Evolutionary conservation across 2,797 vertebrate genomes (phyloP), one percentile per base, ranked within the genome.

Genomic region (Danio albolineatus): DNA sequence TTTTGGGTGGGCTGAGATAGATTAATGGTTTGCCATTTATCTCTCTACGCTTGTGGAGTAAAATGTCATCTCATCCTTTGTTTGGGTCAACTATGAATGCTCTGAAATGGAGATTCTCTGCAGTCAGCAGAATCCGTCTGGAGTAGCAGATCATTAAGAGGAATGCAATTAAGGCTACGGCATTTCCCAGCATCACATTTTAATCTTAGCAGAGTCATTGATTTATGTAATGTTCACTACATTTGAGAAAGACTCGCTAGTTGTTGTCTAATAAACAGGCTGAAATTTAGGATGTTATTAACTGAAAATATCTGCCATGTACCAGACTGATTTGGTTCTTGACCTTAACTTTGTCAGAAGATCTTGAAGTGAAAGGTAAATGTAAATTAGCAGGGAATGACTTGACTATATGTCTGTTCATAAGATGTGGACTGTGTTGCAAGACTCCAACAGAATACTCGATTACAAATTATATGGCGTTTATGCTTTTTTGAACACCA

Each of bases 1-100:
- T 10, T 71, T 71, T 71, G 36, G 69, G 69, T 39, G 51, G 36
- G 69, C 38, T 71, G 69, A 43, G 49, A 16, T 43, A 43, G 69
- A 71, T 71, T 56, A 56, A 71, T 71, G 69, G 38, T 71, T 71
- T 56, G 51, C 69, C 69, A 71, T 69, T 69, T 69, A 39, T 71
- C 69, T 56, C 38, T 71, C 12, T 43, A 41, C 38, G 5, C n/a
- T 21, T 39, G 51, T 56, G 38, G 53, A 71, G 51, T 43, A 71
- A 56, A 71, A 71, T 56, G 38, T 56, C 51, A 71, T 54, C 38
- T 54, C 54, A 48, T 73, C 7, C 56, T 60, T 73, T 73, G 19
- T 73, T 73, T 60, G 28, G 56, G 56, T 60, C 71, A 73, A 60
- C 43, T 28, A 28, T 28, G 28, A 57, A 28, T 73, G 41, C 21